Evolutionary conservation across 2,113 vertebrate genomes (phyloP), one percentile per base, ranked within the genome.

Genomic region (Megaleporinus macrocephalus): DNA sequence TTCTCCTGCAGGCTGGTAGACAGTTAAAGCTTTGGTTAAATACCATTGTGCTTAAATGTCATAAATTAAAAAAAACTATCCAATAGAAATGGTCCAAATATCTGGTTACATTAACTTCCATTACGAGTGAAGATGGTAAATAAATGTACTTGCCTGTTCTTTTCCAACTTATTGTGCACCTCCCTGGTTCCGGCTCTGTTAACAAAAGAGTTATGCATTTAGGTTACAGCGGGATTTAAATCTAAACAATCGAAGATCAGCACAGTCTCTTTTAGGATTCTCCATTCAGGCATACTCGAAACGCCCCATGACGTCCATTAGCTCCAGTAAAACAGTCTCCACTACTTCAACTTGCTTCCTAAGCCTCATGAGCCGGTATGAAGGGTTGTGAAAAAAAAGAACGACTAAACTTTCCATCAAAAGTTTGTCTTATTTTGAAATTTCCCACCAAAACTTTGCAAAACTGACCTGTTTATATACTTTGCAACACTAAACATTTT

Each of bases 141-240:
- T 26, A 68, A 76, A 73, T 62, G 26, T 80, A 96, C 97, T 90
- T 87, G 99, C 98, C 98, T 98, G 95, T 99, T 98, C 92, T 99
- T 99, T 93, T 99, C 98, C 93, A 99, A 92, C 91, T 99, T 99
- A 93, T 99, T 99, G 91, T 99, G 98, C 88, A 99, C 98, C 94
- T 99, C 98, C 94, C 98, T 96, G 88, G 98, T 99, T 87, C 98
- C 98, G 79, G 98, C 97, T 90, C 98, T 99, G 95, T 66, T 95
- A 94, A 87, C 89, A 95, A 89, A 94, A 73, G 22, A 76, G 65
- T 79, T 55, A 79, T 73, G 61, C 63, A 79, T 85, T 44, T 70
- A 73, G 66, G 59, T 75, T 51, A 75, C n/a, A 44, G 74, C 62
- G 74, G 11, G 49, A 68, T 36, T 62, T 30, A 62, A 29, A 69